Conservation (phyloP, 1,140 invertebrate genomes). For the Drosophila bipectinata region DNA sequence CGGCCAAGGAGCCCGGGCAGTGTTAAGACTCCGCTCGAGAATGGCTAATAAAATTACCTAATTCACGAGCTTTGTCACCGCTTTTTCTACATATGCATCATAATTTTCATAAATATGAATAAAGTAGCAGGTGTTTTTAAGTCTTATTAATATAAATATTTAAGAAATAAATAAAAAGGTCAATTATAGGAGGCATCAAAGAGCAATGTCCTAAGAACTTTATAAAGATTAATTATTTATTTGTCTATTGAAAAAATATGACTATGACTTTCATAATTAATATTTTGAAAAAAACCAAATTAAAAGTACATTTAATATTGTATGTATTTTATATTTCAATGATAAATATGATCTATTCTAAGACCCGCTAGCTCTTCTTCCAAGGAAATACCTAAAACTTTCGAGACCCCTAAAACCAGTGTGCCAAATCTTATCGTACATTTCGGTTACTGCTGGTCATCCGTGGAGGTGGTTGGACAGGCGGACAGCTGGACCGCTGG, state of each 20-base stretch:
- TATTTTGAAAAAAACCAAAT: too few species aligned
- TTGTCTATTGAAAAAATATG: too few species aligned
- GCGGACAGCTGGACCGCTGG: background rate
- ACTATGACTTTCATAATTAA: too few species aligned
- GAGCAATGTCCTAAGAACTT: too few species aligned
- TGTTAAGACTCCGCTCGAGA: conserved; percentile 34
- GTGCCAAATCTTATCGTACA: conserved; percentile 54
- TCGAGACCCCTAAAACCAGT: conserved; percentile 14
- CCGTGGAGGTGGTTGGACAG: conserved; percentile 46
- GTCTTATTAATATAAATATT: background rate
- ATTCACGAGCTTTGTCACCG: conserved; percentile 8
- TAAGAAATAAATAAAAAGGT: too few species aligned
- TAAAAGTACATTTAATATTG: too few species aligned
- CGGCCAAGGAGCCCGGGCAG: conserved; percentile 15
- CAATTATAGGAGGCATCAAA: too few species aligned
- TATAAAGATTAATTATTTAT: too few species aligned
- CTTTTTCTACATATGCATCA: conserved; percentile 2
- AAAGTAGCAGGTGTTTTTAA: background rate
- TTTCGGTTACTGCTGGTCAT: conserved; percentile 57
- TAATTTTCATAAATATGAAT: background rate
- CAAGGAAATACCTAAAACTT: background rate
- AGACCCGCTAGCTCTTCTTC: too few species aligned
- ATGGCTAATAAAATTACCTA: conserved; percentile 57
- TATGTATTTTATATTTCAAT: too few species aligned
- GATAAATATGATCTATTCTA: background rate